Evolutionary conservation across 2,113 vertebrate genomes (phyloP).

Genomic region (Ibidorhyncha struthersii): DNA sequence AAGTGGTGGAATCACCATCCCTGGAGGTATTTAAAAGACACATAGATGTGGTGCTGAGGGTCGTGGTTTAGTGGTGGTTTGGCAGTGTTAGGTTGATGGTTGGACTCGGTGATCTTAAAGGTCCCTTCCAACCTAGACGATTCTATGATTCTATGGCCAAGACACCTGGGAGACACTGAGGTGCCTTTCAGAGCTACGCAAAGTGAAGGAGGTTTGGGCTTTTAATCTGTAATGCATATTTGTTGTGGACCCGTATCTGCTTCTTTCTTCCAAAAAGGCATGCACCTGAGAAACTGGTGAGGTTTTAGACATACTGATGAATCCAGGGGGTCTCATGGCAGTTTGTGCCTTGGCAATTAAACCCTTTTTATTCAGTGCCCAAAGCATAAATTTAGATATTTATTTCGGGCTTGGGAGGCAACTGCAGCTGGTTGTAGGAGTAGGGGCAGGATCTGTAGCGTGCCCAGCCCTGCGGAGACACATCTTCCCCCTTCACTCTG

Average conservation of each 20-base stretch:
- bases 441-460: fast-evolving
- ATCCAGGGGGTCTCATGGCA: not conserved
- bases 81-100: no score
- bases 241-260: not conserved
- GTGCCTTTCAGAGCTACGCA: not conserved
- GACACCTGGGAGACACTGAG: not conserved
- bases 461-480: not conserved
- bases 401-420: not conserved
- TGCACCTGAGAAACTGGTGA: not conserved
- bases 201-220: not conserved
- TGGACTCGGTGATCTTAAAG: no score
- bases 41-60: no score
- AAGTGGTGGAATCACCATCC: no score
- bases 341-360: not conserved
- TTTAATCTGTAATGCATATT: not conserved
- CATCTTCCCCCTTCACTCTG: not conserved
- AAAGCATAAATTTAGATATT: not conserved
- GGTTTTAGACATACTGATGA: not conserved
- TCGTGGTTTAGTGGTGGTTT: no score
- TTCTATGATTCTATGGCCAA: not conserved
- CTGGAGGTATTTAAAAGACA: no score
- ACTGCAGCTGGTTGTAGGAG: fast-evolving
- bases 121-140: no score
- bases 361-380: not conserved
- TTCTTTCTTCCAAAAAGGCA: not conserved